Percentiles rank a stretch among this genome's conserved stretches.
phyloP scores from a whole-genome alignment of 2,888 invertebrate genomes.

The Rotaria socialis region DNA sequence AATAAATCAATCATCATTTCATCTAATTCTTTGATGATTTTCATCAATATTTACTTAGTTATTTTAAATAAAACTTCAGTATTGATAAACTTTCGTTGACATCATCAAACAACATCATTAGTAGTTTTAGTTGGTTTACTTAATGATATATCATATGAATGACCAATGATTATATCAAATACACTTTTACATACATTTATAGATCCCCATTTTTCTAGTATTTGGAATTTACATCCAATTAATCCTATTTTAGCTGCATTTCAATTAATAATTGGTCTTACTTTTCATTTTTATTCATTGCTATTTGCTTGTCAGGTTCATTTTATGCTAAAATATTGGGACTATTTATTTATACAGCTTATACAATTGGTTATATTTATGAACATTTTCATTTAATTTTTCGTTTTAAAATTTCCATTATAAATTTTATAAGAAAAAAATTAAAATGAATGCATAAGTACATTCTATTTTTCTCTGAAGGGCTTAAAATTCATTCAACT shows the following conservation, averaged over 20 bases:
- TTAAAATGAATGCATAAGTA: no score
- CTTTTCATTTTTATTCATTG: background rate
- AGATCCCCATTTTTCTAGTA: background rate
- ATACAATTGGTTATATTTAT: background rate
- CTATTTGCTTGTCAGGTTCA: background rate
- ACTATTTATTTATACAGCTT: background rate
- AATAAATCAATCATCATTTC: no score
- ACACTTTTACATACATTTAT: background rate
- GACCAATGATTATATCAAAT: background rate
- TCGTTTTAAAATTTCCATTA: background rate
- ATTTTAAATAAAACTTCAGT: background rate
- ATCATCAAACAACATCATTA: slow-evolving; percentile 16
- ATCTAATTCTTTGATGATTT: no score
- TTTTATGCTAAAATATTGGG: slow-evolving; percentile 2
- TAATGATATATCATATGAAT: background rate
- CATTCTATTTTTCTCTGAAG: no score
- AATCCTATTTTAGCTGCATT: background rate
- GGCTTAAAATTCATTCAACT: no score
- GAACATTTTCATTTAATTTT: background rate
- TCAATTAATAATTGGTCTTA: background rate
- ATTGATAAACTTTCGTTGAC: background rate
- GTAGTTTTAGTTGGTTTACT: background rate
- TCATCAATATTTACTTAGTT: background rate
- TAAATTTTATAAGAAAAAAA: no score
- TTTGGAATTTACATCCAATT: background rate